Evolutionary conservation across 2,113 vertebrate genomes (phyloP), one percentile per base, ranked within the genome.

Genomic region (Siniperca knerii): DNA sequence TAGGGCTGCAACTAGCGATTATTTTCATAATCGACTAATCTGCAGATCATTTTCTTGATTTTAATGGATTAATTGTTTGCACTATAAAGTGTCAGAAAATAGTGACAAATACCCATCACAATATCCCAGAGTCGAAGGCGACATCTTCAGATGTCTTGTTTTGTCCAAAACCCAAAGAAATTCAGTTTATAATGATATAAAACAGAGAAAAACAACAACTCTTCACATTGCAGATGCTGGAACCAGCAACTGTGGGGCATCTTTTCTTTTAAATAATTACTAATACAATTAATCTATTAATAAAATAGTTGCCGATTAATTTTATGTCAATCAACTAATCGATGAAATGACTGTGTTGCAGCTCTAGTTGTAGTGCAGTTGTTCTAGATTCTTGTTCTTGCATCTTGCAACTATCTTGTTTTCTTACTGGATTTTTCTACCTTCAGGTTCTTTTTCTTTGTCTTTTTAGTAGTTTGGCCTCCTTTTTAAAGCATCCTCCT

Each of bases 391-490:
- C 2, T 23, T 69, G 40, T 46, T 55, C 48, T 52, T 62, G 16
- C 44, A 15, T 70, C 42, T 80, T 76, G 48, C 23, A 20, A 40
- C 60, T 48, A 12, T 58, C 60, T 57, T 37, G 33, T 23, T 55
- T 55, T 37, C 21, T 64, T 21, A 11, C 18, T 44, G 25, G 8
- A 1, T 65, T 60, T 61, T 78, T 55, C 21, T 33, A 6, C 35
- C 9, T 46, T 54, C 25, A 37, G n/a, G 23, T 61, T 33, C 44
- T 60, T 60, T 16, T 73, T 35, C 3, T 50, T 37, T 20, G 6
- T 62, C n/a, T 74, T 52, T 67, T 23, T 52, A 10, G 25, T 29
- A 29, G 29, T 50, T 60, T 83, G 52, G 6, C 72, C 67, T 87
- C 58, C 15, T 87, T 75, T 79, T 58, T 50, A 18, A 70, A 60